phyloP scores from a whole-genome alignment of 2,888 invertebrate species.

The Mythimna loreyi region DNA sequence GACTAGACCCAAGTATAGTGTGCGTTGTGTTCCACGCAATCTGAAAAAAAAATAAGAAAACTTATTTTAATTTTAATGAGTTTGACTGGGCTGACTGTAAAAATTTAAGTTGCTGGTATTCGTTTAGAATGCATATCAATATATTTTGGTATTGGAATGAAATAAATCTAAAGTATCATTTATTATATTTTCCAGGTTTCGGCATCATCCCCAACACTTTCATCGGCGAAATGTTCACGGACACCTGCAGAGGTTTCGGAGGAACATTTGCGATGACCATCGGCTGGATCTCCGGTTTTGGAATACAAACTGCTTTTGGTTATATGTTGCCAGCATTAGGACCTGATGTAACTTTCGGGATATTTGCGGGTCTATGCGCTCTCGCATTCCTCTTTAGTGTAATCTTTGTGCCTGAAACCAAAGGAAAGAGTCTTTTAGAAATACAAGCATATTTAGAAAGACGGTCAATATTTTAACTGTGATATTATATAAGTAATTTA shows the following conservation, averaged over 20 bases:
- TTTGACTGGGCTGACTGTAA: too few relatives aligned
- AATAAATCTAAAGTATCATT: too few relatives aligned
- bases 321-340: conserved; percentile 66
- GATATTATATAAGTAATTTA: too few relatives aligned
- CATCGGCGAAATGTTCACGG: conserved; percentile 72
- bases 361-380: conserved; percentile 60
- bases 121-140: not conserved
- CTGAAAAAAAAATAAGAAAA: not conserved
- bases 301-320: conserved; percentile 65
- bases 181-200: conserved; percentile 64
- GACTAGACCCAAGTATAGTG: too few relatives aligned
- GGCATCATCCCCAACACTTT: conserved; percentile 72
- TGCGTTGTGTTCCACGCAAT: too few relatives aligned
- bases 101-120: not conserved
- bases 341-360: conserved; percentile 64
- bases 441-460: too few relatives aligned
- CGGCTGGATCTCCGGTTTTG: conserved; percentile 69
- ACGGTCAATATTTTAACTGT: too few relatives aligned
- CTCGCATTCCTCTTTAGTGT: conserved; percentile 64
- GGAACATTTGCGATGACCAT: conserved; percentile 69
- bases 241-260: conserved; percentile 63
- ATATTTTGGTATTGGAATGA: too few relatives aligned
- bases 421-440: not conserved
- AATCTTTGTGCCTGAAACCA: conserved; percentile 68
- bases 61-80: not conserved